These are phyloP conservation scores for Zosterops borbonicus DNA, from an alignment of 2,113 vertebrate species.

Conservation along the genomic window DNA sequence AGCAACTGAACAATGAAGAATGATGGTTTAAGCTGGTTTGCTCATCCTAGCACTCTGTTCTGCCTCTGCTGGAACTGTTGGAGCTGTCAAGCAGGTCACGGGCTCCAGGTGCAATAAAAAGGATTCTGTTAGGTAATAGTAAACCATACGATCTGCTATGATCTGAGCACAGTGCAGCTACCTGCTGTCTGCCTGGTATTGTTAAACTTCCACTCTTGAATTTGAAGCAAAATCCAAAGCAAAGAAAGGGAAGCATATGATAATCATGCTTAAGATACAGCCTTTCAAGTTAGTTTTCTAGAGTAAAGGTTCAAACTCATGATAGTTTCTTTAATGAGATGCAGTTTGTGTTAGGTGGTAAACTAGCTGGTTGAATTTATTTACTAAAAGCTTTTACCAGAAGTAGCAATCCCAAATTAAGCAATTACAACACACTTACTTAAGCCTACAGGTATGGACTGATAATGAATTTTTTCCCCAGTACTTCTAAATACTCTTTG, in stretches of 20 bases:
- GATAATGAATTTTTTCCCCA: background rate
- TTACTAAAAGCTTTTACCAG: background rate
- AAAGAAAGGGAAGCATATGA: background rate
- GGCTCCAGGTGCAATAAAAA: background rate
- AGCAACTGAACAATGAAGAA: background rate
- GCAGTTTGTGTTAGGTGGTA: background rate
- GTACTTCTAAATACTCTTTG: background rate
- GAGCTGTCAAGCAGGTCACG: background rate
- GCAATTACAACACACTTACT: background rate
- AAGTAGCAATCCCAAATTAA: background rate
- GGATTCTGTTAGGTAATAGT: background rate
- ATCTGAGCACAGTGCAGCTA: background rate
- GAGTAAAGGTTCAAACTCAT: background rate
- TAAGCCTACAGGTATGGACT: background rate
- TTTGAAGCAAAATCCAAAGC: background rate
- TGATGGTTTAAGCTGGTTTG: background rate
- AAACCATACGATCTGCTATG: background rate
- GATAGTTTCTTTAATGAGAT: background rate
- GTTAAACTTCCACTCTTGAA: background rate
- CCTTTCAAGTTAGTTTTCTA: background rate
- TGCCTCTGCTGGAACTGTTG: background rate
- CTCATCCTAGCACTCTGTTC: background rate
- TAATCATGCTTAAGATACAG: background rate
- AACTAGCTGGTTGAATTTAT: background rate
- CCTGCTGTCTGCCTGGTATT: rapidly evolving